Evolutionary conservation across 2,113 vertebrate species (phyloP).

Genomic region (Phasianus colchicus): DNA sequence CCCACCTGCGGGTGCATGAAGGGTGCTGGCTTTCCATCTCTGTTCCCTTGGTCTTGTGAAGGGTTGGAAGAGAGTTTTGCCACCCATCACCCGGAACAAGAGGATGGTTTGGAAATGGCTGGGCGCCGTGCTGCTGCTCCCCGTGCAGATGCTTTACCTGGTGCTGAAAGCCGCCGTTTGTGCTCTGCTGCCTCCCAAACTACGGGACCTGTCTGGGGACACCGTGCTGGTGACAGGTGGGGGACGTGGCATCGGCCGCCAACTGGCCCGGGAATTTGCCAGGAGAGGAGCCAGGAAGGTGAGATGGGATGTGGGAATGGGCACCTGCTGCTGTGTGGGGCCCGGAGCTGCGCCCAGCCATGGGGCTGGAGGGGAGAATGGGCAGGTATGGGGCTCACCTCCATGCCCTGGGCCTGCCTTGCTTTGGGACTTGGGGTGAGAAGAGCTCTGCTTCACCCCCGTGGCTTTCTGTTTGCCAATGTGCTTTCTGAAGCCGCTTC

Average conservation of each 20-base stretch:
- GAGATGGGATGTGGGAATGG: slow-evolving; percentile 48
- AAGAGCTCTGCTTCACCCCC: background rate
- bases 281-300: slow-evolving; percentile 92
- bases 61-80: slow-evolving; percentile 33
- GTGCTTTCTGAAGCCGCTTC: background rate
- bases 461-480: background rate
- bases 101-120: slow-evolving; percentile 88
- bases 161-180: slow-evolving; percentile 80
- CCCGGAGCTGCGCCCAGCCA: too few species aligned
- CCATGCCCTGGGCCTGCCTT: accelerated
- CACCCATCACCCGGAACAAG: slow-evolving; percentile 30
- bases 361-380: background rate
- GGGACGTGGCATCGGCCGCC: slow-evolving; percentile 94
- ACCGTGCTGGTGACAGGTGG: slow-evolving; percentile 94
- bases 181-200: slow-evolving; percentile 81
- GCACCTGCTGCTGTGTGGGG: slow-evolving; percentile 19
- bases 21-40: slow-evolving; percentile 6
- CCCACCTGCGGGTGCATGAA: slow-evolving; percentile 42
- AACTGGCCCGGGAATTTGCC: slow-evolving; percentile 92
- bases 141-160: slow-evolving; percentile 84
- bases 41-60: background rate
- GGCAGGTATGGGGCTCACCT: background rate
- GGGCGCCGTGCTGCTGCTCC: slow-evolving; percentile 86
- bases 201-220: slow-evolving; percentile 87
- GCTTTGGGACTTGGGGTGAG: background rate